Base-by-base conservation (phyloP, 2,888 invertebrate genomes). In the Acleris holmiana region DNA sequence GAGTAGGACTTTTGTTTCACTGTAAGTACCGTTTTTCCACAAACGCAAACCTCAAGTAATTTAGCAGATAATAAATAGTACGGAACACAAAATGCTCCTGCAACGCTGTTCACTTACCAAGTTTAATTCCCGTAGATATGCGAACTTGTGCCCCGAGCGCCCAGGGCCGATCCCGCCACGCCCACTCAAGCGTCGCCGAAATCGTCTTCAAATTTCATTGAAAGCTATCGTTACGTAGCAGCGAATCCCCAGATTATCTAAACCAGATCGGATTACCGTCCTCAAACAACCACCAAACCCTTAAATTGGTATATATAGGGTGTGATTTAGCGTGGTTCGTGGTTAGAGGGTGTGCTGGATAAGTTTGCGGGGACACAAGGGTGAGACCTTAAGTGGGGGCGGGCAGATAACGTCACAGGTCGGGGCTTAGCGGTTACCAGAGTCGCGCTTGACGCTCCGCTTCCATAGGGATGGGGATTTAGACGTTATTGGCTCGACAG, bases 401-500 rank as follows among this genome's bases (percentile, higher is more conserved):
- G 59, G 64, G 76, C 69, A 74, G 90, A 91, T 91, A 89, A 89
- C 84, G 89, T 87, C 87, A 89, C 90, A 90, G 89, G 84, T 84
- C 74, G 79, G 71, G 69, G 89, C 88, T 88, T 89, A 89, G 90
- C 85, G 89, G 88, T 86, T 85, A 85, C 84, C 79, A 84, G 82
- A 73, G 78, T 87, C 82, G 82, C 88, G 89, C 88, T 90, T 88
- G 89, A 88, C 87, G 89, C 85, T 86, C 73, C 81, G 88, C 85
- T 85, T 81, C 73, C 76, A 76, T 82, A 83, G 85, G 82, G 83
- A 86, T 87, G 86, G 86, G 85, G 89, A 83, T 88, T 88, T 86
- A 76, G 79, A 76, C 79, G 79, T 80, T 81, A 84, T 84, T 84
- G 83, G 82, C 76, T 79, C 69, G 73, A 68, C 72, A 89, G 86